These are phyloP conservation scores for Astyanax mexicanus DNA, from an alignment of 2,797 vertebrate genomes.

Conservation along the genomic window DNA sequence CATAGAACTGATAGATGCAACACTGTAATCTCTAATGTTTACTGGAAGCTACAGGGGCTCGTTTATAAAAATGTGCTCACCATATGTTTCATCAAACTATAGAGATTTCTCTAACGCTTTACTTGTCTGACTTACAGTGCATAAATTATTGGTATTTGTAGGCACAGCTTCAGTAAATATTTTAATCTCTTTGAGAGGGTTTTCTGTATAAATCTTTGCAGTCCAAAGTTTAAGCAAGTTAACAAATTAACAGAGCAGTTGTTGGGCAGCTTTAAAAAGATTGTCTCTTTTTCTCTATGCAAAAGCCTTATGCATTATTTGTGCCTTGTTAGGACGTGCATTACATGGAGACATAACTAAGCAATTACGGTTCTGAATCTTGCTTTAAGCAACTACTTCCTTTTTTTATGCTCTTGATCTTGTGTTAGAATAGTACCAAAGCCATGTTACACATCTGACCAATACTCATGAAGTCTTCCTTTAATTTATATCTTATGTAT, in stretches of 20 bases:
- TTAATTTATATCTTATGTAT: conserved; percentile 50
- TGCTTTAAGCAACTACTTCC: conserved; percentile 35
- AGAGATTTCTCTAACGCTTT: conserved; percentile 21
- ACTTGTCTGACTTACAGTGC: conserved; percentile 20
- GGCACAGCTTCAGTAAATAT: conserved; percentile 31
- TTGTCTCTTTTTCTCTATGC: conserved; percentile 34
- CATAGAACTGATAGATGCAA: conserved; percentile 40
- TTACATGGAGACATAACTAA: conserved; percentile 30
- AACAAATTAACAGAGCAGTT: conserved; percentile 24
- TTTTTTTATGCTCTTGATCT: conserved; percentile 20
- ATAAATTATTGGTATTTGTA: conserved; percentile 40
- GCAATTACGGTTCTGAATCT: conserved; percentile 3
- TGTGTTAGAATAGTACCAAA: conserved; percentile 37
- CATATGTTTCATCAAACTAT: conserved; percentile 20
- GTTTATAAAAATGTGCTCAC: conserved; percentile 32
- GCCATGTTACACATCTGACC: conserved; percentile 47
- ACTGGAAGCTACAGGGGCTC: conserved; percentile 35
- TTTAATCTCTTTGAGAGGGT: conserved; percentile 20
- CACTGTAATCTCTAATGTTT: conserved; percentile 52
- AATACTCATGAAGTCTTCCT: conserved; percentile 39
- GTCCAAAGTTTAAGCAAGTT: conserved; percentile 10
- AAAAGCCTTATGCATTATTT: conserved; percentile 28
- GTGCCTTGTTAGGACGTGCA: conserved; percentile 20
- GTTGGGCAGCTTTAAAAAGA: conserved; percentile 32
- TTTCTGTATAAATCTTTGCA: conserved; percentile 22